Evolutionary conservation across 2,888 invertebrate species (phyloP).

Genomic region (Danaus chrysippus): DNA sequence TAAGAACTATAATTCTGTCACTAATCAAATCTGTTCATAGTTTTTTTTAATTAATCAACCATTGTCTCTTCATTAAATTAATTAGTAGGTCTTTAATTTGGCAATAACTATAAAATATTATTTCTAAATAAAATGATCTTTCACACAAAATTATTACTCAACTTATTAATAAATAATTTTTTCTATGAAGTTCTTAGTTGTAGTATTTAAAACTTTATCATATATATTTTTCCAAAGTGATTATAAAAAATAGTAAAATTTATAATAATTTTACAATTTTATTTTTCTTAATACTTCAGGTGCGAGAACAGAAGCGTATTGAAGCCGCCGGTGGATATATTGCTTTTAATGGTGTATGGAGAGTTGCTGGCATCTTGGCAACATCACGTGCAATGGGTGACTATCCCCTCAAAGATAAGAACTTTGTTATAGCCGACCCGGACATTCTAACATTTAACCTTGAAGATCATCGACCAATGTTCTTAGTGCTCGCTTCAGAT

Average conservation of each 20-base stretch:
- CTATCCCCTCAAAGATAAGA: constrained; percentile 95
- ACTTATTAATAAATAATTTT: too few relatives aligned
- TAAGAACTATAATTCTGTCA: too few relatives aligned
- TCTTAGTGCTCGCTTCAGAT: constrained; percentile 95
- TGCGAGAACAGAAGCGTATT: constrained; percentile 93
- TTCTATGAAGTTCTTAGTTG: too few relatives aligned
- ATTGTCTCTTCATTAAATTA: too few relatives aligned
- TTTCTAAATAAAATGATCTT: too few relatives aligned
- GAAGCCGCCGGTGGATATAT: constrained; percentile 97
- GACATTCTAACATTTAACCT: constrained; percentile 96
- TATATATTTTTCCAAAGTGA: too few relatives aligned
- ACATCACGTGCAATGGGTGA: constrained; percentile 97
- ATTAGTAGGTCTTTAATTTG: too few relatives aligned
- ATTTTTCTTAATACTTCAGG: constrained; percentile 65
- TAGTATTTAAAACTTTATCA: too few relatives aligned
- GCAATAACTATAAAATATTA: too few relatives aligned
- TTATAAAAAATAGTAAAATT: background rate
- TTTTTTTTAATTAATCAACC: too few relatives aligned
- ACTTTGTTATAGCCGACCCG: constrained; percentile 96
- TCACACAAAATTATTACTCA: too few relatives aligned
- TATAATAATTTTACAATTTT: background rate
- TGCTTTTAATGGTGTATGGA: constrained; percentile 97
- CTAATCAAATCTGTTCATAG: too few relatives aligned
- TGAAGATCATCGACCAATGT: constrained; percentile 90
- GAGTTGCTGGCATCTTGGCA: constrained; percentile 96